Base-by-base conservation (phyloP, 2,113 vertebrate species). In the Pteropus alecto region DNA sequence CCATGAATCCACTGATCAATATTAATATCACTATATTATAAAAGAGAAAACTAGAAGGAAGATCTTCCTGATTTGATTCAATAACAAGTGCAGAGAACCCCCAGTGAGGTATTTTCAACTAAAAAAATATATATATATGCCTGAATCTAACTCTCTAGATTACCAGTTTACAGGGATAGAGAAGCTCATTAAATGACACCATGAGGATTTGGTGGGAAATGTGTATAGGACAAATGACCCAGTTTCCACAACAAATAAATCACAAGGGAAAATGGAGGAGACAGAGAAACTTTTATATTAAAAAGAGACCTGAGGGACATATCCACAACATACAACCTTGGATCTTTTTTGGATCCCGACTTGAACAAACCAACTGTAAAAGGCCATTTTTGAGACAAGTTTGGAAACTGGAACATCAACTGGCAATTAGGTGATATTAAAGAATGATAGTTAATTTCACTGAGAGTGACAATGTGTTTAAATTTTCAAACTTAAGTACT, bases 231-330 rank as follows among this genome's bases (percentile, higher is more conserved):
- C 51, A 76, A 67, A 88, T 26, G 28, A 78, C 76, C n/a, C 60
- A 71, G 30, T 54, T 35, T 77, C 46, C 87, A 86, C 65, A 92
- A 90, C 65, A 95, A 90, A 90, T 30, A n/a, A 33, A 88, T 76
- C 60, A 76, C 28, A 61, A 76, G 24, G 43, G 63, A 73, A 95
- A 94, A 76, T 5, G 33, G 7, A 68, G 13, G 56, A 61, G 7
- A n/a, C 33, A 28, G 28, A 87, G 56, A 88, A 65, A 81, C 3
- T 68, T 79, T 79, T 56, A 41, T n/a, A 84, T 3, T 73, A 38
- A 67, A 87, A 76, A 70, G 33, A 58, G 4, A 97, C 13, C 81
- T 78, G 12, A 58, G 43, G 81, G 65, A 87, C 19, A n/a, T 2
- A 81, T 1, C 10, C 33, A 76, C 16, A 65, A 97, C 86, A 92